A percentile compares a stretch with the other conserved stretches of the same genome.
Conservation (phyloP, 2,113 vertebrate species). For the Heterotis niloticus region DNA sequence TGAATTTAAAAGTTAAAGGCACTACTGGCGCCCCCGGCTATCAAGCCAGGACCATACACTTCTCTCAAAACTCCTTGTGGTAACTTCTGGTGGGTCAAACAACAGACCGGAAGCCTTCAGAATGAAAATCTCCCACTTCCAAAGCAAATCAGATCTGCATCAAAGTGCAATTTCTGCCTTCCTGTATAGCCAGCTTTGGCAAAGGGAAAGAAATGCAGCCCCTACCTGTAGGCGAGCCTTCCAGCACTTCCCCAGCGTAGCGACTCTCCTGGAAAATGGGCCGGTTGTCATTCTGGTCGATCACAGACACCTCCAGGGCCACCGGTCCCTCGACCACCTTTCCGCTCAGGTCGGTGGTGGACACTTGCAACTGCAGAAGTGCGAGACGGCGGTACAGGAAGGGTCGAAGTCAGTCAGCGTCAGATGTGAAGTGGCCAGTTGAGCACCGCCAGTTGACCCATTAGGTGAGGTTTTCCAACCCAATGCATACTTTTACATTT, state of each 20-base stretch:
- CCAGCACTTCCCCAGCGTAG: conserved; percentile 86
- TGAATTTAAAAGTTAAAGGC: too few species aligned
- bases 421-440: neutral
- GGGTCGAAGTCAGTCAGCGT: neutral
- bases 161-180: too few species aligned
- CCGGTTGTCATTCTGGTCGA: conserved; percentile 96
- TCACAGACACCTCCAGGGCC: conserved; percentile 74
- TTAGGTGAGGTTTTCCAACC: neutral
- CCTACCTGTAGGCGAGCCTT: conserved; percentile 90
- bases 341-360: conserved; percentile 74
- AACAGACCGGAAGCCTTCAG: too few species aligned
- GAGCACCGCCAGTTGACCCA: too few species aligned
- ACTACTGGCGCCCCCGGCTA: too few species aligned
- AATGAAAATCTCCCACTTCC: too few species aligned
- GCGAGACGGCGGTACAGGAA: conserved; percentile 27
- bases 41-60: too few species aligned
- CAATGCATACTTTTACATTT: neutral
- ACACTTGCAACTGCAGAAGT: conserved; percentile 78
- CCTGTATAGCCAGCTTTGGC: neutral
- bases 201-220: neutral
- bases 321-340: conserved; percentile 78
- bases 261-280: conserved; percentile 86
- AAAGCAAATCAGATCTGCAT: too few species aligned
- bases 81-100: too few species aligned
- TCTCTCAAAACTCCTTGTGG: too few species aligned